Conservation (phyloP, 2,888 invertebrate species). For the Hydroisotoma schaefferi region DNA sequence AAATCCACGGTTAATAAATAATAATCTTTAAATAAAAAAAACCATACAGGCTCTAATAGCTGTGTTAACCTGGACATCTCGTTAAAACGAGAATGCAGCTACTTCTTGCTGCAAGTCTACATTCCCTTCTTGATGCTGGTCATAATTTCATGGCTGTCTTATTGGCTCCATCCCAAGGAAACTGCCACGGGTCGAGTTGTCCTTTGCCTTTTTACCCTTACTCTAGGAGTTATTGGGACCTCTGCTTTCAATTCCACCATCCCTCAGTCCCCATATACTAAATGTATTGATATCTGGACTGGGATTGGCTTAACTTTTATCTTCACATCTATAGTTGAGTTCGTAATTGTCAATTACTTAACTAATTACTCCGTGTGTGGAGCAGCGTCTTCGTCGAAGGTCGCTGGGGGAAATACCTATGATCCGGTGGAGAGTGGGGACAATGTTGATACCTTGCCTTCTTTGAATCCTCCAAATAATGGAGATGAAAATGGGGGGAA, state of each 20-base stretch:
- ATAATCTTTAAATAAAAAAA: not conserved
- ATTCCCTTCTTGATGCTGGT: slow-evolving; percentile 53
- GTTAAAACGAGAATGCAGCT: slow-evolving; percentile 54
- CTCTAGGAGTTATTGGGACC: slow-evolving; percentile 27
- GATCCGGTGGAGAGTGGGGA: not conserved
- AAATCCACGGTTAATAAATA: not conserved
- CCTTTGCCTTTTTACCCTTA: slow-evolving; percentile 39
- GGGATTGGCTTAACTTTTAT: slow-evolving; percentile 47
- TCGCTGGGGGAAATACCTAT: not conserved
- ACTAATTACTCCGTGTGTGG: slow-evolving; percentile 14
- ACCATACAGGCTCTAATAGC: slow-evolving; percentile 47
- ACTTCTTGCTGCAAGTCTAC: slow-evolving; percentile 55
- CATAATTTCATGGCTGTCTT: slow-evolving; percentile 50
- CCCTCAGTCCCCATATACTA: slow-evolving; percentile 38
- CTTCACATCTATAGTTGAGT: slow-evolving; percentile 46
- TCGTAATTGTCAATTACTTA: slow-evolving; percentile 44
- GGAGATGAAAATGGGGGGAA: not conserved
- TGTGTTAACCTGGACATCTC: slow-evolving; percentile 51
- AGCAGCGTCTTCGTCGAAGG: not conserved
- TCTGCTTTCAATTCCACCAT: slow-evolving; percentile 34
- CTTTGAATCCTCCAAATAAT: slow-evolving; percentile 15
- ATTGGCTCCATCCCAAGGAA: slow-evolving; percentile 42
- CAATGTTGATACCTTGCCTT: slow-evolving; percentile 23
- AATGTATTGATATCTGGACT: slow-evolving; percentile 47
- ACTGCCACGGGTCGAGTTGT: slow-evolving; percentile 43